These are phyloP conservation scores for Adelphocoris suturalis DNA, from an alignment of 2,888 invertebrate species.

Conservation along the genomic window DNA sequence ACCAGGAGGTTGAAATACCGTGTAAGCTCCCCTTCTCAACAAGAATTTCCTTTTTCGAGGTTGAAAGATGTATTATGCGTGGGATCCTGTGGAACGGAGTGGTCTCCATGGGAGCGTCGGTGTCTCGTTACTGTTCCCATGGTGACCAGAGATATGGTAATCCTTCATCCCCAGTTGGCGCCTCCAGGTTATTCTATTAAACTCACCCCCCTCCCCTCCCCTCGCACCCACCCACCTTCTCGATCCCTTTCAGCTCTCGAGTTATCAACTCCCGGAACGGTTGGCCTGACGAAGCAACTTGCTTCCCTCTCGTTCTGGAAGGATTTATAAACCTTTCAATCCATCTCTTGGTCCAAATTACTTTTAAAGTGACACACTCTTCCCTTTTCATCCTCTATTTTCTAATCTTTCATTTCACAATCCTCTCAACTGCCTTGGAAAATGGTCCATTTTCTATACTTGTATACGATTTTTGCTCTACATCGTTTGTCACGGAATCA, in stretches of 20 bases:
- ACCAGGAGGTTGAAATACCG: too few relatives aligned
- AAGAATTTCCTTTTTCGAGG: slow-evolving; percentile 25
- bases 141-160: slow-evolving; percentile 71
- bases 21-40: too few relatives aligned
- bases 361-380: slow-evolving; percentile 51
- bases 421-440: neutral
- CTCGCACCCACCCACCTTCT: neutral
- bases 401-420: neutral
- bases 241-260: slow-evolving; percentile 34
- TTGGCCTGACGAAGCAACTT: slow-evolving; percentile 67
- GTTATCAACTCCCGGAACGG: slow-evolving; percentile 60
- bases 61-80: slow-evolving; percentile 54
- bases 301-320: slow-evolving; percentile 38
- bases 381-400: neutral
- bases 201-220: slow-evolving; percentile 38
- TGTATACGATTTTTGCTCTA: neutral
- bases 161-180: slow-evolving; percentile 71
- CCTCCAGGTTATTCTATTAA: slow-evolving; percentile 71
- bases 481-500: too few relatives aligned
- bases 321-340: slow-evolving; percentile 67
- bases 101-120: slow-evolving; percentile 61
- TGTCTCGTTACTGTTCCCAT: slow-evolving; percentile 70
- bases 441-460: neutral
- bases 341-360: slow-evolving; percentile 51
- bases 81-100: slow-evolving; percentile 18